Conservation (phyloP, 1,140 invertebrate genomes). For the Argopecten irradians region DNA sequence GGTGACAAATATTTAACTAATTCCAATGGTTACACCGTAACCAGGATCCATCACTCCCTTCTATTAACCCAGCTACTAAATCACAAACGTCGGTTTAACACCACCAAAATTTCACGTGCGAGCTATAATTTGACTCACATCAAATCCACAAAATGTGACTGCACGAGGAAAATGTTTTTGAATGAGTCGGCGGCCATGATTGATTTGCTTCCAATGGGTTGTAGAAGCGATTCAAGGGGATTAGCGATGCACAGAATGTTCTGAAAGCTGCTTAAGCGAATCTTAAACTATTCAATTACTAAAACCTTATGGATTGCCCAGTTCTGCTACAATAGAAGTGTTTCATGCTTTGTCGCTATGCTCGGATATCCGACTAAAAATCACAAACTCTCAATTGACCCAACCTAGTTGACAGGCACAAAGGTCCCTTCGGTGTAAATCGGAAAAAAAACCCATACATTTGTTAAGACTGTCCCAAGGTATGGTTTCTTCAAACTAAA, state of each 20-base stretch:
- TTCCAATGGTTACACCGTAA: background rate
- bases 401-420: background rate
- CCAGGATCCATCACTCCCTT: background rate
- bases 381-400: background rate
- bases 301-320: background rate
- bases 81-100: background rate
- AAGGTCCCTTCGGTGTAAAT: background rate
- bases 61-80: background rate
- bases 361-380: background rate
- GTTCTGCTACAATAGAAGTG: background rate
- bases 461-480: background rate
- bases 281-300: constrained; percentile 12
- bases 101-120: background rate
- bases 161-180: constrained; percentile 10
- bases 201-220: constrained; percentile 17
- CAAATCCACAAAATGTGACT: constrained; percentile 22
- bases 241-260: background rate
- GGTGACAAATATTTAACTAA: background rate
- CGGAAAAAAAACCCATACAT: background rate
- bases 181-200: background rate
- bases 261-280: constrained; percentile 1
- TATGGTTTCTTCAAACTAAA: background rate
- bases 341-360: background rate
- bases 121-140: constrained; percentile 7
- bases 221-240: constrained; percentile 2